Base-by-base conservation (phyloP, 2,797 vertebrate species). In the Phalloptychus januarius region DNA sequence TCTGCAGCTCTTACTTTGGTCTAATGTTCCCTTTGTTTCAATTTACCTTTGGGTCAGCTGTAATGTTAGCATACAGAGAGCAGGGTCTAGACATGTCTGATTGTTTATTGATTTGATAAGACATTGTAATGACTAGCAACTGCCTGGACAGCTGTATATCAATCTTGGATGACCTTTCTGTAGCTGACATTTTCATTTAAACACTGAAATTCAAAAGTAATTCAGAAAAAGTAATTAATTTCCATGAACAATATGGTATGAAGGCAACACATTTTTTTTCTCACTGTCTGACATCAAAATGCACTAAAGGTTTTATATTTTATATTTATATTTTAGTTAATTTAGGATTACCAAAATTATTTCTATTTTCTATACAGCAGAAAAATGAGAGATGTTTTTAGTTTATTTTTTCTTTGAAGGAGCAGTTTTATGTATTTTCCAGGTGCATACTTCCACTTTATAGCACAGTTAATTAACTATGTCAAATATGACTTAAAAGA, bases 71-170 rank as follows among this genome's bases (percentile, higher is more conserved):
- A 1, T 46, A 2, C 40, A 12, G 28, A 44, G 40, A 74, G 52
- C 38, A 42, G 31, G 42, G 42, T 12, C 54, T 42, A 61, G 52
- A 74, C 52, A 74, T 31, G 42, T 36, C 56, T 42, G 50, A 75
- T 63, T 75, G 54, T 61, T 75, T 61, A 63, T 63, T 74, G 54
- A 74, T 75, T 75, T 75, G 42, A 61, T 33, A 75, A 63, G 56
- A 61, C 28, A 46, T 56, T 10, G 31, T 44, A 61, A 75, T 28
- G 40, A 45, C 72, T 42, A 56, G 12, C 36, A 74, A 54, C 50
- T 56, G 52, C 25, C 25, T 50, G 54, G n/a, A 42, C 73, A 63
- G 54, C n/a, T 61, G 54, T 74, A 61, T 40, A 74, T 44, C 54
- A 61, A 31, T 61, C 40, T 28, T 20, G 40, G 71, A 44, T 61